Evolutionary conservation across 2,888 invertebrate genomes (phyloP), one percentile per base, ranked within the genome.

Genomic region (Sinotaia quadrata): DNA sequence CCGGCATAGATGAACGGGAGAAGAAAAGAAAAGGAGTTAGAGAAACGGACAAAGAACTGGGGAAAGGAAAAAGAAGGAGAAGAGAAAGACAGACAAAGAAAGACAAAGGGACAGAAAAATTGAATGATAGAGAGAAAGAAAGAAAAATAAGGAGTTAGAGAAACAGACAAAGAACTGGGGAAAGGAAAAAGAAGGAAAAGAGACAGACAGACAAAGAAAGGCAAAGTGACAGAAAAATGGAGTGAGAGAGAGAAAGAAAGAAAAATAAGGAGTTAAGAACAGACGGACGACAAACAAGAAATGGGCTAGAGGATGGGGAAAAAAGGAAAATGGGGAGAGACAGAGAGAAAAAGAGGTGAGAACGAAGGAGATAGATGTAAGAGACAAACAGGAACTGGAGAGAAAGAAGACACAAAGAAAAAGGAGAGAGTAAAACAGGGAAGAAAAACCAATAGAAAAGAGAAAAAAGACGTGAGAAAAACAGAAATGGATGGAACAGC

Each of bases 201-300:
- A 15, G 34, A 54, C 27, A 27, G 54, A 27, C 27, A 27, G 54
- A 54, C 24, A 21, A 31, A 18, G 21, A 49, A 24, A 49, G 49
- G 24, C 21, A 54, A 31, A 54, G 15, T 24, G 54, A 54, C 24
- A 27, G 54, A 24, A 31, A 27, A 31, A 54, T 15, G 18, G 54
- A 54, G 54, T 24, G 54, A 54, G 54, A 27, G 54, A 54, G 54
- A 29, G 54, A 54, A 7, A 33, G 18, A 33, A 4, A 18, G 54
- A 2, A 21, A 18, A 10, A 29, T 2, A 31, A 27, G 8, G 2
- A 4, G 29, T 12, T 12, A 29, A 31, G 31, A 1, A 29, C 24
- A 18, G 18, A 29, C 21, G 31, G 18, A 4, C 27, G 54, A 54
- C 18, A 29, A 31, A 57, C 8, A n/a, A 7, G 34, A 18, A 3